These are phyloP conservation scores for Macrostomum lignano DNA, from an alignment of 1,140 invertebrate species.

Conservation along the genomic window DNA sequence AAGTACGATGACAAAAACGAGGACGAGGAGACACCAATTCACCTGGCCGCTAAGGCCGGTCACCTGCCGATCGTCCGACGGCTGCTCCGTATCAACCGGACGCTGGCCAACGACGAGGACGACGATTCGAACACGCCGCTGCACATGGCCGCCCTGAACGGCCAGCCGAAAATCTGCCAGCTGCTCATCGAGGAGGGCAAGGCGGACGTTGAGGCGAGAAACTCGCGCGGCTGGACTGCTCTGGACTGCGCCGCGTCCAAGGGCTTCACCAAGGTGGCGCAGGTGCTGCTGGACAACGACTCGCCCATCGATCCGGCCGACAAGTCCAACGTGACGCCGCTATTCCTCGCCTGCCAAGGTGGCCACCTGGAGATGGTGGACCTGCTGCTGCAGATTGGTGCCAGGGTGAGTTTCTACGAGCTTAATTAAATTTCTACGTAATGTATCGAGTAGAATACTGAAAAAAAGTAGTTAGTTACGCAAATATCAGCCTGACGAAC, in stretches of 20 bases:
- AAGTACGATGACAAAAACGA: slow-evolving; percentile 29
- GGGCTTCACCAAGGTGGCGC: slow-evolving; percentile 23
- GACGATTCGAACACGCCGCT: slow-evolving; percentile 35
- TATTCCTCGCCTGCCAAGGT: too few species aligned
- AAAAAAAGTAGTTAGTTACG: too few species aligned
- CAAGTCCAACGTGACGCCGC: slow-evolving; percentile 30
- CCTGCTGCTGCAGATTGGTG: too few species aligned
- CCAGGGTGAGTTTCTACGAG: too few species aligned
- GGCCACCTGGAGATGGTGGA: too few species aligned
- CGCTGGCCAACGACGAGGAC: slow-evolving; percentile 33
- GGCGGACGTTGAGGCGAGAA: slow-evolving; percentile 29
- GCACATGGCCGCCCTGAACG: slow-evolving; percentile 25
- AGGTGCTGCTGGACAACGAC: slow-evolving; percentile 25
- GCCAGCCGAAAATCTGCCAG: slow-evolving; percentile 20
- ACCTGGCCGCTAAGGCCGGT: slow-evolving; percentile 28
- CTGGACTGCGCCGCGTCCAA: slow-evolving; percentile 30
- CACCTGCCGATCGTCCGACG: slow-evolving; percentile 27
- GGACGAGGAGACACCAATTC: slow-evolving; percentile 30
- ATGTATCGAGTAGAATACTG: too few species aligned
- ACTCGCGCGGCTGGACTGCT: slow-evolving; percentile 29
- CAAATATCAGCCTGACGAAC: too few species aligned
- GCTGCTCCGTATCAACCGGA: too few species aligned
- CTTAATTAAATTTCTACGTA: too few species aligned
- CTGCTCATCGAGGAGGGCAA: slow-evolving; percentile 22
- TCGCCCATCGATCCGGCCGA: slow-evolving; percentile 26